phyloP scores from a whole-genome alignment of 37 sponge, comb jelly and placozoan genomes.

The Mnemiopsis leidyi region DNA sequence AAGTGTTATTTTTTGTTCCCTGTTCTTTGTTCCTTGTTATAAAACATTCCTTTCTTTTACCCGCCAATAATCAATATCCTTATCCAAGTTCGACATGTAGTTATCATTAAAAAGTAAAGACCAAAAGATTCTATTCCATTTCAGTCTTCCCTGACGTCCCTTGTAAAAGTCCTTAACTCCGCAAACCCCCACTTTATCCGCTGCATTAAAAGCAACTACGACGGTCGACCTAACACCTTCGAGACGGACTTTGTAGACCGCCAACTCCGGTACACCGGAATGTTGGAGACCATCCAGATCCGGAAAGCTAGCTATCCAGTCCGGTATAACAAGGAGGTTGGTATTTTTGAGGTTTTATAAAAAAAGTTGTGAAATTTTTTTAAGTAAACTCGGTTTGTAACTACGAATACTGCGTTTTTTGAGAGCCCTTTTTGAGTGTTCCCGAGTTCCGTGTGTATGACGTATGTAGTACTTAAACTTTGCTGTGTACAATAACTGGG shows the following conservation, averaged over 20 bases:
- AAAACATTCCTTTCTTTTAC: too few relatives aligned
- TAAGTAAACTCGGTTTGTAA: too few relatives aligned
- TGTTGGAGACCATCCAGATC: conserved; percentile 93
- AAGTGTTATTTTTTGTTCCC: too few relatives aligned
- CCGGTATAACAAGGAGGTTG: conserved; percentile 80
- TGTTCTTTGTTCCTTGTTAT: too few relatives aligned
- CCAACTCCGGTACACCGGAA: conserved; percentile 93
- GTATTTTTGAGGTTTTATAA: not conserved
- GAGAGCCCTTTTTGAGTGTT: not conserved
- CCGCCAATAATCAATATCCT: too few relatives aligned
- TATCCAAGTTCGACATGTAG: too few relatives aligned
- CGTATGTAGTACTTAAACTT: too few relatives aligned
- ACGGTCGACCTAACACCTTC: conserved; percentile 72
- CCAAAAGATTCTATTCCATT: too few relatives aligned
- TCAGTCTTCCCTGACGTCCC: conserved; percentile 75
- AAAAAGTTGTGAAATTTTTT: too few relatives aligned
- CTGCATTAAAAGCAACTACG: conserved; percentile 90
- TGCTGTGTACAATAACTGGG: too few relatives aligned
- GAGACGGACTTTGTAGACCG: conserved; percentile 80
- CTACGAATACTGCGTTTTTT: not conserved
- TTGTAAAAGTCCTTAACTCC: conserved; percentile 83
- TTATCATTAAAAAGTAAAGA: too few relatives aligned
- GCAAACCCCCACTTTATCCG: conserved; percentile 91
- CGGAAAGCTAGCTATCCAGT: conserved; percentile 91
- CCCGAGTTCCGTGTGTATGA: too few relatives aligned